phyloP scores from a whole-genome alignment of 2,888 invertebrate species.

The Aromia moschata region DNA sequence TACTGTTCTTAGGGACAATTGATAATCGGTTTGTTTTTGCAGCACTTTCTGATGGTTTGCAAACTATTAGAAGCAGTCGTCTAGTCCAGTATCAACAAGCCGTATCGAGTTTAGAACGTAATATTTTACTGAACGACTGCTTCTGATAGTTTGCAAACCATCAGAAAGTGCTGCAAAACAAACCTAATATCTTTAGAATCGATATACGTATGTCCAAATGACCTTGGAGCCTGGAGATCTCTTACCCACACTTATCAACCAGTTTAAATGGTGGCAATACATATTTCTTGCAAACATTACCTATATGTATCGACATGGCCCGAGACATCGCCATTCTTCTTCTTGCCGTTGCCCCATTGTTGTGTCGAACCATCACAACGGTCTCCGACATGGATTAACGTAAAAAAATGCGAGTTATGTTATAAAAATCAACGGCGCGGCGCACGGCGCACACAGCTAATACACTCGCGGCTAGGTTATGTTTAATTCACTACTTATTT shows the following conservation, averaged over 20 bases:
- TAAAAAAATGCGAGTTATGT: too few relatives aligned
- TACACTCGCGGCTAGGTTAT: constrained; percentile 6
- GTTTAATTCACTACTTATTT: constrained; percentile 10
- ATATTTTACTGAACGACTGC: too few relatives aligned
- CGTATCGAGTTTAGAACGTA: too few relatives aligned
- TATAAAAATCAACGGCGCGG: not conserved
- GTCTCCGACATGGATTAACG: not conserved
- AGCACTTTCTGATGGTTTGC: too few relatives aligned
- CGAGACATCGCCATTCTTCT: constrained; percentile 24
- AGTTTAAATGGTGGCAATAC: not conserved
- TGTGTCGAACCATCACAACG: constrained; percentile 12
- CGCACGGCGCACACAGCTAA: not conserved
- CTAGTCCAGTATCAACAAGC: too few relatives aligned
- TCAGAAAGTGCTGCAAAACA: too few relatives aligned
- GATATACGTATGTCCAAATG: not conserved
- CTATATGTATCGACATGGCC: constrained; percentile 30
- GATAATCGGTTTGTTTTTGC: too few relatives aligned
- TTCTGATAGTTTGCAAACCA: too few relatives aligned
- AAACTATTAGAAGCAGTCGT: too few relatives aligned
- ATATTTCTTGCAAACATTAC: constrained; percentile 16
- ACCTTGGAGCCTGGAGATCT: too few relatives aligned
- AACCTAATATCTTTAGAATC: not conserved
- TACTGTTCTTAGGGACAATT: too few relatives aligned
- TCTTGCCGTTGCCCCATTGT: not conserved
- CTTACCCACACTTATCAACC: not conserved